Percentiles rank a stretch among this genome's conserved stretches.
Evolutionary conservation across 1,140 invertebrate genomes (phyloP).

Genomic region (Drosophila santomea): DNA sequence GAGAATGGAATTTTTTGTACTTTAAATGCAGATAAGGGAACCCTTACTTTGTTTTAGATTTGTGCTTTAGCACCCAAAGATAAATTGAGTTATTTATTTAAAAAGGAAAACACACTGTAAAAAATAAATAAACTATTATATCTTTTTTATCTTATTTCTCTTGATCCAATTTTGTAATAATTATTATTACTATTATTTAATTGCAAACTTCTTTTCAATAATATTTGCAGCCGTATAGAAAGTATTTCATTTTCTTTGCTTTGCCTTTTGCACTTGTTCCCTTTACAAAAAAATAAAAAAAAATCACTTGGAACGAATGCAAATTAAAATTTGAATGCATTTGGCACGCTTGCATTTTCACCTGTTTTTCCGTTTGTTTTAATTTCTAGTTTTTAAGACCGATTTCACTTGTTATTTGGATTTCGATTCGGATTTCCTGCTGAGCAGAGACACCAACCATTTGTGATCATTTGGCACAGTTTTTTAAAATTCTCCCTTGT

Average conservation of each 20-base stretch:
- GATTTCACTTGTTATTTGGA: slow-evolving; percentile 14
- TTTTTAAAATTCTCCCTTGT: not conserved
- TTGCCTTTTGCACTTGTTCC: not conserved
- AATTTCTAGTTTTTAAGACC: not conserved
- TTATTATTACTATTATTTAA: not conserved
- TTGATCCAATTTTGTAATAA: too few species aligned
- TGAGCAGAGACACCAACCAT: slow-evolving; percentile 36
- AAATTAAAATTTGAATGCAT: not conserved
- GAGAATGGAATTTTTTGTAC: too few species aligned
- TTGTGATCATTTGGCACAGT: not conserved
- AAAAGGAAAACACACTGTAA: too few species aligned
- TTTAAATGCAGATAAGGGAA: too few species aligned
- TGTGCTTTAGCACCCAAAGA: too few species aligned
- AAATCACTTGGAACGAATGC: not conserved
- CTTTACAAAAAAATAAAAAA: not conserved
- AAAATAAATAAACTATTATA: too few species aligned
- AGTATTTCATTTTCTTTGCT: not conserved
- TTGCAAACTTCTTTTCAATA: not conserved
- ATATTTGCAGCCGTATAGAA: not conserved
- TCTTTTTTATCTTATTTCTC: too few species aligned
- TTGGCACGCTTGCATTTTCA: not conserved
- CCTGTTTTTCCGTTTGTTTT: not conserved
- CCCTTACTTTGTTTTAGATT: too few species aligned
- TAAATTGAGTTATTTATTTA: too few species aligned
- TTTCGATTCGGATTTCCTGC: not conserved